Conservation (phyloP, 1,140 invertebrate species). For the Drosophila erecta region DNA sequence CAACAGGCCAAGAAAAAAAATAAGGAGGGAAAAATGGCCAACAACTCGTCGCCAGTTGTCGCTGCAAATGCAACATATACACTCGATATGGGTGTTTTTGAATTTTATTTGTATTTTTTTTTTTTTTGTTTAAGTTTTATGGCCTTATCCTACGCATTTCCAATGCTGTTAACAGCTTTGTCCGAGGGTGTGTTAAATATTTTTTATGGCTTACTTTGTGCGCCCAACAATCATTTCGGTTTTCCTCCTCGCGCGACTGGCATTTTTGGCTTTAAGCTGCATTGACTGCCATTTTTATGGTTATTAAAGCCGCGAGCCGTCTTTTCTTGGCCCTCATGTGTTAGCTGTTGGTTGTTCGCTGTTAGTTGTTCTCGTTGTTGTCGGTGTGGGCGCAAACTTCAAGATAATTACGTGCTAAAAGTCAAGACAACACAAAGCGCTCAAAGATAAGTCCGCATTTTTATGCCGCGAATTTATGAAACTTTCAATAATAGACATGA, state of each 20-base stretch:
- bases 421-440: slow-evolving; percentile 68
- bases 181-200: slow-evolving; percentile 81
- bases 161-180: slow-evolving; percentile 78
- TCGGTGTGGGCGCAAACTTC: slow-evolving; percentile 58
- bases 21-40: slow-evolving; percentile 64
- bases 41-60: slow-evolving; percentile 79
- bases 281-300: slow-evolving; percentile 75
- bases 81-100: slow-evolving; percentile 25
- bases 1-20: slow-evolving; percentile 42
- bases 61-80: slow-evolving; percentile 55
- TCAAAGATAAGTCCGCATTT: slow-evolving; percentile 57
- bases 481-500: slow-evolving; percentile 20
- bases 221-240: slow-evolving; percentile 60
- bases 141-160: slow-evolving; percentile 79
- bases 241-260: slow-evolving; percentile 23
- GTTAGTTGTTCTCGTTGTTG: slow-evolving; percentile 33
- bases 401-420: slow-evolving; percentile 75
- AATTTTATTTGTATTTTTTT: background rate
- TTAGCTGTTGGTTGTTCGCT: slow-evolving; percentile 14
- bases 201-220: slow-evolving; percentile 81
- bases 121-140: slow-evolving; percentile 42
- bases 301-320: slow-evolving; percentile 66
- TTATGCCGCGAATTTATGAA: slow-evolving; percentile 38
- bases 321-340: slow-evolving; percentile 42
- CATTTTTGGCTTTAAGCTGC: slow-evolving; percentile 55